Conservation (phyloP, 64 coral and sea anemone species). For the Cladopsammia gracilis region DNA sequence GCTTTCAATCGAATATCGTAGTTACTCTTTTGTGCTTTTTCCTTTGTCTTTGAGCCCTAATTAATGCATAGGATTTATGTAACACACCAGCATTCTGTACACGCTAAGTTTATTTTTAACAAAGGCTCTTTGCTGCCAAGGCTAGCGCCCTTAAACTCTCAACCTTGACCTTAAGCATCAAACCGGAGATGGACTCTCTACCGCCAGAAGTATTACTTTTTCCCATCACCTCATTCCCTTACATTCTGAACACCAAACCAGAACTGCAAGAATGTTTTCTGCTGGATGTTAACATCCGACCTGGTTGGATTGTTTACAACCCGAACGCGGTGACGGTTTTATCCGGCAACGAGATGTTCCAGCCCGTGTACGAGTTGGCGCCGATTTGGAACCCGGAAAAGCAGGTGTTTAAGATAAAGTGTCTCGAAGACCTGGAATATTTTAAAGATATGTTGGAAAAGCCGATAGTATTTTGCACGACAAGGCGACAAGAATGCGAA, state of each 20-base stretch:
- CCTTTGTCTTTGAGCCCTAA: too few species aligned
- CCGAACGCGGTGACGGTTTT: conserved; percentile 46
- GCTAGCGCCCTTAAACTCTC: too few species aligned
- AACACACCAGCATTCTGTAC: too few species aligned
- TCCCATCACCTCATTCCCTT: conserved; percentile 46
- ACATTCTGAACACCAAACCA: background rate
- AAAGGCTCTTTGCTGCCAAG: too few species aligned
- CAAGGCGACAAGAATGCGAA: conserved; percentile 27
- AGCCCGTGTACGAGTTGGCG: conserved; percentile 7
- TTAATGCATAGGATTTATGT: too few species aligned
- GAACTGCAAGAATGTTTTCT: conserved; percentile 12
- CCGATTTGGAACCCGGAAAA: conserved; percentile 21
- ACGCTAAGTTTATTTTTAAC: too few species aligned
- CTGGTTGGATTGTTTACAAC: conserved; percentile 51
- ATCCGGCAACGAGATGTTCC: conserved; percentile 17
- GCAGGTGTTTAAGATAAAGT: conserved; percentile 5
- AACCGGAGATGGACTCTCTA: background rate
- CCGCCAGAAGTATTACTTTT: conserved; percentile 1
- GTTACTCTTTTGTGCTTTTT: too few species aligned
- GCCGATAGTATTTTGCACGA: conserved; percentile 17
- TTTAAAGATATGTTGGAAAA: conserved; percentile 22
- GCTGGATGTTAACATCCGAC: background rate
- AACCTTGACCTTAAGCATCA: too few species aligned
- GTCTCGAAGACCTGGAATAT: conserved; percentile 1
- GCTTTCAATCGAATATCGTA: too few species aligned